phyloP scores from a whole-genome alignment of 1,140 invertebrate species.

The Leptinotarsa texana region DNA sequence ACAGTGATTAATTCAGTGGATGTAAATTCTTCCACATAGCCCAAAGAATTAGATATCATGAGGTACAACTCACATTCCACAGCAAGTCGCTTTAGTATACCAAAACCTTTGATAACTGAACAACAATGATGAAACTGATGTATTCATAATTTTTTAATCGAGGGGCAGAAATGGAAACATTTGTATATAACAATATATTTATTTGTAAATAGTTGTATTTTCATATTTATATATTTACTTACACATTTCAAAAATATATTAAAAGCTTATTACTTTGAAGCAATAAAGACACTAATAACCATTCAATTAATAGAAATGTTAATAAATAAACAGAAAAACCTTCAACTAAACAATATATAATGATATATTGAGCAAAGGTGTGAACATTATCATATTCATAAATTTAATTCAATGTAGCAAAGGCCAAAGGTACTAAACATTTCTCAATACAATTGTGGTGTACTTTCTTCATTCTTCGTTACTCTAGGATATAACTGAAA shows the following conservation, averaged over 20 bases:
- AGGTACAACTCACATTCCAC: too few relatives aligned
- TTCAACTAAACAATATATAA: constrained; percentile 51
- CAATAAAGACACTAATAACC: constrained; percentile 40
- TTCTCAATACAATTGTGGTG: constrained; percentile 27
- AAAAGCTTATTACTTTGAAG: constrained; percentile 50
- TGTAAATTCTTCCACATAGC: too few relatives aligned
- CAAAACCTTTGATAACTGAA: too few relatives aligned
- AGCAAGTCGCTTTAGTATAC: too few relatives aligned
- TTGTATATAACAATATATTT: constrained; percentile 41
- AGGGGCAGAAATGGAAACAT: not conserved
- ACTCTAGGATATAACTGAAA: constrained; percentile 69
- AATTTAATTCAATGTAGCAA: constrained; percentile 27
- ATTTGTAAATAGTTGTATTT: constrained; percentile 50
- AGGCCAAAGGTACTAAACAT: constrained; percentile 46
- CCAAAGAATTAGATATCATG: too few relatives aligned
- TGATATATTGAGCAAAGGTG: constrained; percentile 55
- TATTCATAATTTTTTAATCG: too few relatives aligned
- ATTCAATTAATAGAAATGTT: constrained; percentile 37
- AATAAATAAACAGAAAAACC: constrained; percentile 42
- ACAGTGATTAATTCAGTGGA: too few relatives aligned
- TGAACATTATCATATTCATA: constrained; percentile 20
- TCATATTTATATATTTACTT: constrained; percentile 55
- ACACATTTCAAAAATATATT: constrained; percentile 52
- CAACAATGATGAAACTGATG: too few relatives aligned
- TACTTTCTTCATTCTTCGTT: constrained; percentile 60